Evolutionary conservation across 1,140 invertebrate species (phyloP).

Genomic region (Marisa cornuarietis): DNA sequence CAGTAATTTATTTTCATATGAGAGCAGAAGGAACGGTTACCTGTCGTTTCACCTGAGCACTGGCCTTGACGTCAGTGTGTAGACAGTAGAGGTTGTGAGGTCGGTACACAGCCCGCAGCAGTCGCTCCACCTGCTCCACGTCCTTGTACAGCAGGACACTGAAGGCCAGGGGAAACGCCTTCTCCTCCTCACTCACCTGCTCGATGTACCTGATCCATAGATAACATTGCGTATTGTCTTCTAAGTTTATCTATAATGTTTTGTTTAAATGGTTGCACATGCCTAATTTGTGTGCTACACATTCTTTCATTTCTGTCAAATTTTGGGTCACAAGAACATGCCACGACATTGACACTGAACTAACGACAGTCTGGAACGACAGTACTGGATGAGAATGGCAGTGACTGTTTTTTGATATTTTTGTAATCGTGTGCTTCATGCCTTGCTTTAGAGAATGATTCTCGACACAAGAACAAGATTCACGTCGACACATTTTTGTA

Average conservation of each 20-base stretch:
- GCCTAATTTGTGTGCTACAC: slow-evolving; percentile 20
- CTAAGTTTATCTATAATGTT: too few relatives aligned
- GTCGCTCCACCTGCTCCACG: slow-evolving; percentile 46
- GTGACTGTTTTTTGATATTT: background rate
- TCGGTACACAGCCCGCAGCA: slow-evolving; percentile 55
- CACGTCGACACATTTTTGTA: too few relatives aligned
- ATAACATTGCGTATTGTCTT: too few relatives aligned
- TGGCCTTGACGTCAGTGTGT: slow-evolving; percentile 52
- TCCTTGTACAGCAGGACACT: slow-evolving; percentile 47
- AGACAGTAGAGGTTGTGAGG: slow-evolving; percentile 60
- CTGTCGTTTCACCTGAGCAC: background rate
- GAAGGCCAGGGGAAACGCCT: slow-evolving; percentile 35
- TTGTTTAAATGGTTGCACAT: too few relatives aligned
- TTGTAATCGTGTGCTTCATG: background rate
- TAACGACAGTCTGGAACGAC: background rate
- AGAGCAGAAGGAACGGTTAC: too few relatives aligned
- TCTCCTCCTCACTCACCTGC: slow-evolving; percentile 30
- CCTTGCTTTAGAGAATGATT: background rate
- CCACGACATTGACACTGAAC: background rate
- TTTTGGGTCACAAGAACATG: background rate
- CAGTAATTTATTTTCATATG: too few relatives aligned
- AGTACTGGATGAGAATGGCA: background rate
- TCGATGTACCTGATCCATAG: slow-evolving; percentile 47
- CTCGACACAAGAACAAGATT: too few relatives aligned
- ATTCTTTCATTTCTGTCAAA: background rate